phyloP scores from a whole-genome alignment of 2,888 invertebrate species.

The Clunio marinus region DNA sequence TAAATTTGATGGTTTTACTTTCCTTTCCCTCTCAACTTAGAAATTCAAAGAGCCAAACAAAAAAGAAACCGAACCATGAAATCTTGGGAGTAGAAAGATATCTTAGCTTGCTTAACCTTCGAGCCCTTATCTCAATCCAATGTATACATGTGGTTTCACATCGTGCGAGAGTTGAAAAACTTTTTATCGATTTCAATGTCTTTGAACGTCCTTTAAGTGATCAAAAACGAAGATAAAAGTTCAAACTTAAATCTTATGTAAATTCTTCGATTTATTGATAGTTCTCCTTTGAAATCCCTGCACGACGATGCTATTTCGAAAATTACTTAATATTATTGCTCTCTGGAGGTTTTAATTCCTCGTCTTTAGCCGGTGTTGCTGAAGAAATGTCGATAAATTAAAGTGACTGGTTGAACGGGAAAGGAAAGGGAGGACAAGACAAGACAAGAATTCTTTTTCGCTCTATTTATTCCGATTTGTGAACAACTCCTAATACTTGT shows the following conservation, averaged over 20 bases:
- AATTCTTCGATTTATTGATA: not conserved
- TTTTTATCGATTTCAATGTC: no score
- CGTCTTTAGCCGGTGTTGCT: no score
- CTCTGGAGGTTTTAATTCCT: no score
- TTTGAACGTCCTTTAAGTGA: no score
- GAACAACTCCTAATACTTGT: no score
- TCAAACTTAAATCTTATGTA: not conserved
- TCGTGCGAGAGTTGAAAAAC: not conserved
- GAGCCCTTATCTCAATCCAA: not conserved
- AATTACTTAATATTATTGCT: constrained; percentile 17
- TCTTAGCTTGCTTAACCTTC: not conserved
- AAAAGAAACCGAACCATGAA: not conserved
- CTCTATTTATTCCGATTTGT: no score
- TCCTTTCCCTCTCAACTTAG: not conserved
- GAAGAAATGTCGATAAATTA: no score
- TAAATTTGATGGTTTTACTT: constrained; percentile 24
- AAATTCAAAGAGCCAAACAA: not conserved
- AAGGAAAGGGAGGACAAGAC: no score
- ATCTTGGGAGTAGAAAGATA: no score
- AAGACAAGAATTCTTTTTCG: no score
- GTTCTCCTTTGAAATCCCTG: not conserved
- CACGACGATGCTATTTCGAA: not conserved
- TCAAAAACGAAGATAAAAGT: not conserved
- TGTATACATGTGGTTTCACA: not conserved
- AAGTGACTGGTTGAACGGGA: no score